Base-by-base conservation (phyloP, 2,888 invertebrate genomes). In the Lapara coniferarum region DNA sequence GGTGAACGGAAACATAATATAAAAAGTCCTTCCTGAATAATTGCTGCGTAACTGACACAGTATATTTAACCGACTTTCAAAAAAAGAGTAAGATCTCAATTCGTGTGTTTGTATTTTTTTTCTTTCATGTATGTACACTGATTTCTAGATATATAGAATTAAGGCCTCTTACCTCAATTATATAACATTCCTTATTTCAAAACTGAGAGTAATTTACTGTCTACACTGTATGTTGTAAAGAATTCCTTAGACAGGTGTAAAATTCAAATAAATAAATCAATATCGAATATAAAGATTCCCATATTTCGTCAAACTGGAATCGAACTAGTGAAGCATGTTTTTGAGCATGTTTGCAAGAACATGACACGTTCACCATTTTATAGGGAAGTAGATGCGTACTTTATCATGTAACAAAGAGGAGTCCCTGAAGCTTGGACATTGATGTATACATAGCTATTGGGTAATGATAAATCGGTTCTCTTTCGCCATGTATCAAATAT, bases 401-500 rank as follows among this genome's bases (percentile, higher is more conserved):
- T 19, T 19, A 49, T 46, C 44, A 16, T 46, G 30, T 57, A 57
- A 63, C 63, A 63, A 63, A 46, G 46, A 49, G 19, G 46, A 16
- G 49, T 46, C 16, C 19, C 49, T 16, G 19, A 46, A 46, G 63
- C 19, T 4, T 46, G 46, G 49, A 63, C 63, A 46, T 63, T 63
- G 63, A 63, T 63, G 46, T 63, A 63, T 63, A 63, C 63, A 49
- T 46, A 46, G 63, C 49, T 63, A 63, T 63, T 63, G 19, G 49
- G 63, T 46, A 10, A 19, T 10, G 49, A 63, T 63, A 46, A 46
- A 8, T 44, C 59, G 46, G 55, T n/a, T 55, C 19, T 16, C 19
- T 49, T 16, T 13, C 37, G 49, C 57, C 13, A n/a, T 63, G 16
- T 46, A 49, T 49, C 12, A 12, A 25, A 63, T 49, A 46, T 12